A percentile compares a stretch with the other conserved stretches of the same genome.
These are phyloP conservation scores for Endomychus coccineus DNA, from an alignment of 2,888 invertebrate species.

Conservation along the genomic window DNA sequence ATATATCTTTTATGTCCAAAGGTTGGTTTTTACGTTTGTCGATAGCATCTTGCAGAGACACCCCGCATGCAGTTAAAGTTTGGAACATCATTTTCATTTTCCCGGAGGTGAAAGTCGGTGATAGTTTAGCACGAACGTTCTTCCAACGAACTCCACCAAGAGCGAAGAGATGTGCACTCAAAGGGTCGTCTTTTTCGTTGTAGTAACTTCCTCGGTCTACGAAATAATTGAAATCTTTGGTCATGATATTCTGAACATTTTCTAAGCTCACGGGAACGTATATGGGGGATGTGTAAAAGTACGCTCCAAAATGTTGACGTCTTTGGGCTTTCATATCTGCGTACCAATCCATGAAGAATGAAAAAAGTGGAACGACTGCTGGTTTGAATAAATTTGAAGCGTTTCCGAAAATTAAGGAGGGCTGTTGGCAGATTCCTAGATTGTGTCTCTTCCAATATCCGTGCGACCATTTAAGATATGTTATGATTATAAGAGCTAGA, in stretches of 20 bases:
- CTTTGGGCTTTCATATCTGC: constrained; percentile 16
- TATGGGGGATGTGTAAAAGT: constrained; percentile 17
- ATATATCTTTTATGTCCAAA: constrained; percentile 42
- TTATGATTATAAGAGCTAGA: too few species aligned
- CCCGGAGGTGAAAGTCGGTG: constrained; percentile 58
- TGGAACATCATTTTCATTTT: constrained; percentile 57
- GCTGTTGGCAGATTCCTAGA: constrained; percentile 11
- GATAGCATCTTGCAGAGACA: constrained; percentile 44
- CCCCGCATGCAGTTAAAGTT: constrained; percentile 51
- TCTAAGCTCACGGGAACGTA: constrained; percentile 26
- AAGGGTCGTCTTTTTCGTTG: constrained; percentile 51
- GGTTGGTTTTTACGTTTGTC: constrained; percentile 24
- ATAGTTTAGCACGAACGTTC: constrained; percentile 36
- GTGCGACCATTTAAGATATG: constrained; percentile 15
- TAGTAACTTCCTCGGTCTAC: constrained; percentile 53
- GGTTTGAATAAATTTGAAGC: constrained; percentile 6
- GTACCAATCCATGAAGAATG: constrained; percentile 11
- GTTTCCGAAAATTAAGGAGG: constrained; percentile 17
- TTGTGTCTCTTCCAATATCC: constrained; percentile 15
- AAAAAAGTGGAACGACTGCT: constrained; percentile 6
- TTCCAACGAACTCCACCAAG: constrained; percentile 22
- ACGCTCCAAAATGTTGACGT: constrained; percentile 18
- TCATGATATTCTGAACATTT: constrained; percentile 42
- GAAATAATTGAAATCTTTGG: constrained; percentile 54
- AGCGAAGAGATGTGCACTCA: constrained; percentile 46